Evolutionary conservation across 2,888 invertebrate genomes (phyloP), one percentile per base, ranked within the genome.

Genomic region (Andrena fulva): DNA sequence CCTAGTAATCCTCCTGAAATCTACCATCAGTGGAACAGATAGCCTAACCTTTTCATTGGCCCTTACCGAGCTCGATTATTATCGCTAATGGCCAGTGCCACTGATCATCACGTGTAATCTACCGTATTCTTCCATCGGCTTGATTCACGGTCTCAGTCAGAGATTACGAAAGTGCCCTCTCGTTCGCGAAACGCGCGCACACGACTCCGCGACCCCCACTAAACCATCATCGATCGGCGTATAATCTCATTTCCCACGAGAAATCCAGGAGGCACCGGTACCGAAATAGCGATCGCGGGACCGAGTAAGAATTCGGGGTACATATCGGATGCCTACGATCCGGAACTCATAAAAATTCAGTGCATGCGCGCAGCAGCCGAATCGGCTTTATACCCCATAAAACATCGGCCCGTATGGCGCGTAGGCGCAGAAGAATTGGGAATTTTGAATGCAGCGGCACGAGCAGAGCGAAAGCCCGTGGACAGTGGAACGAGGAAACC

Each of bases 281-380:
- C 12, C 42, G 42, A 42, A 42, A 42, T 42, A 42, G 42, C 42
- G 42, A 42, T 16, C 42, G 24, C 24, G 10, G 56, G 20, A 56
- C 24, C 56, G 24, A 27, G 10, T 20, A 27, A 20, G 56, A 56
- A 56, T 24, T 20, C 24, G 56, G 24, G 10, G 24, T 24, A 27
- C 24, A 24, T 24, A 24, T 56, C 24, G 24, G 56, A 56, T 27
- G 20, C 56, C 24, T 27, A 1, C 24, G 56, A 56, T 69, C 68
- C 73, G 20, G 24, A 33, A 16, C 69, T 76, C 64, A 73, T 71
- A 76, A 72, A 76, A 83, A 83, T 80, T 83, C 83, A 56, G 76
- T 60, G 56, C 60, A 42, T 62, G 70, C 73, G 66, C 70, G 77
- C 72, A 59, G 6, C 31, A 60, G 29, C 27, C 80, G 72, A 29